phyloP scores from a whole-genome alignment of 2,888 invertebrate genomes.

The Polyploca ridens region DNA sequence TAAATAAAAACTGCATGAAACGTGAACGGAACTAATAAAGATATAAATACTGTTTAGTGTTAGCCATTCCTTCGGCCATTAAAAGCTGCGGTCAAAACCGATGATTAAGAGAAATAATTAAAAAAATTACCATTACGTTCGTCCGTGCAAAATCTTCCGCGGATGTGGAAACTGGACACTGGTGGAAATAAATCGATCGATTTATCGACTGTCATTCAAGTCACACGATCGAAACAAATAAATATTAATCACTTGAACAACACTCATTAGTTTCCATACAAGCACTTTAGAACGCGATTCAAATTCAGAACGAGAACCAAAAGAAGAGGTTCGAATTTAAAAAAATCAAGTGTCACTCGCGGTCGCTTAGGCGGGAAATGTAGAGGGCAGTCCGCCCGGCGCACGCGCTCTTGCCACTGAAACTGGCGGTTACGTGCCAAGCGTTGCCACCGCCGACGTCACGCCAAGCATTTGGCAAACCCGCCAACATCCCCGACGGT shows the following conservation, averaged over 20 bases:
- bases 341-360: slow-evolving; percentile 64
- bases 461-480: slow-evolving; percentile 52
- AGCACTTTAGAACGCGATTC: slow-evolving; percentile 37
- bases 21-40: slow-evolving; percentile 10
- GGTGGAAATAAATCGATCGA: slow-evolving; percentile 40
- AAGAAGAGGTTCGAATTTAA: slow-evolving; percentile 48
- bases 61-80: not conserved
- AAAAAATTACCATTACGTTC: slow-evolving; percentile 49
- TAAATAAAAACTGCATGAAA: slow-evolving; percentile 11
- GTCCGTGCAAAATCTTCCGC: slow-evolving; percentile 47
- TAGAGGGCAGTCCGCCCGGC: slow-evolving; percentile 64
- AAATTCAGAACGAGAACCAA: slow-evolving; percentile 26
- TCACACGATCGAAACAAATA: slow-evolving; percentile 42
- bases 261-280: slow-evolving; percentile 38
- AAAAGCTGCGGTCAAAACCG: slow-evolving; percentile 8
- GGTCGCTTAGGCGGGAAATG: slow-evolving; percentile 63
- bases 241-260: slow-evolving; percentile 37
- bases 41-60: slow-evolving; percentile 10
- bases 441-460: slow-evolving; percentile 46
- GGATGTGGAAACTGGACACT: slow-evolving; percentile 46
- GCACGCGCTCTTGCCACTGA: slow-evolving; percentile 72
- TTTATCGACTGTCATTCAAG: slow-evolving; percentile 29
- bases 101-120: slow-evolving; percentile 18
- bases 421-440: slow-evolving; percentile 53
- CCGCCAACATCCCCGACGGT: slow-evolving; percentile 43